Base-by-base conservation (phyloP, 2,888 invertebrate species). In the Hirtodrosophila alboralis region DNA sequence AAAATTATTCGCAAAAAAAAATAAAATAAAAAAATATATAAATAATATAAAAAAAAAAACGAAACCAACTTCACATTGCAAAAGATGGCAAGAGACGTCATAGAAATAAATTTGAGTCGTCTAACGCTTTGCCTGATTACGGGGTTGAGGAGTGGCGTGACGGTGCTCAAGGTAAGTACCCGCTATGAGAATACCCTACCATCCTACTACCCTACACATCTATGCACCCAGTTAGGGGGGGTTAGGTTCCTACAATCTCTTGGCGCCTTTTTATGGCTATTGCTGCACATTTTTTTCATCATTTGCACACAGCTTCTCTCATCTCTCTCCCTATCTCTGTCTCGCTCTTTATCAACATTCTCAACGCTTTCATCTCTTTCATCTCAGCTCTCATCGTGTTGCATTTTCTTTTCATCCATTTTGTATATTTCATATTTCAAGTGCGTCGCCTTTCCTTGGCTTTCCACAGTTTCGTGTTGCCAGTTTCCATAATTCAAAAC, bases 61-160 rank as follows among this genome's bases (percentile, higher is more conserved):
- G 58, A 60, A 37, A 70, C 37, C 53, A 59, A 66, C 59, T 63
- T 66, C 49, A 61, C 63, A 64, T 61, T 69, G 61, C 66, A 68
- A 77, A 78, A 89, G 89, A 87, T 88, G 90, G 90, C 75, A 90
- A 89, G 84, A 88, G 90, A 85, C 90, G 89, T 78, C 86, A 90
- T 88, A 87, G 90, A 85, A 89, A 89, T 88, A 90, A 90, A 88
- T 89, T 92, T 64, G 93, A 93, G 87, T 92, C 93, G 88, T 78
- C 78, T 64, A 92, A 93, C 91, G 92, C 93, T 73, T 91, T 93
- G 68, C 88, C 88, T 73, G 95, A 94, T 91, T 94, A 94, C 90
- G 94, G 94, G 84, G 92, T 94, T 76, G 94, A 94, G 91, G 94
- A 94, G 91, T 94, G 94, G 94, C 93, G 94, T 90, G 93, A 94